A percentile compares a stretch with the other conserved stretches of the same genome.
Evolutionary conservation across 1,140 invertebrate species (phyloP).

Genomic region (roundworm (Caenorhabditis elegans)): WBcel235 BX284606.5:3732501-3733000

Average conservation of each 20-base stretch:
- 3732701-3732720: conserved; percentile 21
- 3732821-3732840: background rate
- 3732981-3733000: no score
- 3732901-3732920: conserved; percentile 59
- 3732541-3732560: conserved; percentile 53
- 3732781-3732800: background rate
- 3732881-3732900: conserved; percentile 57
- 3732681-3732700: background rate
- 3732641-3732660: background rate
- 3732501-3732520: conserved; percentile 58
- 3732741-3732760: conserved; percentile 16
- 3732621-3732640: conserved; percentile 1
- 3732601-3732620: background rate
- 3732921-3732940: conserved; percentile 51
- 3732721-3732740: conserved; percentile 18
- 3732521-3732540: conserved; percentile 58
- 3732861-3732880: conserved; percentile 45
- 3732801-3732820: no score
- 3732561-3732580: conserved; percentile 55
- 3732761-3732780: conserved; percentile 9
- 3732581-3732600: conserved; percentile 3
- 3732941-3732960: conserved; percentile 61
- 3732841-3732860: background rate
- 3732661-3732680: conserved; percentile 14
- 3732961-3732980: conserved; percentile 42